Base-by-base conservation (phyloP, 2,113 vertebrate species). In the Chaetops frenatus region DNA sequence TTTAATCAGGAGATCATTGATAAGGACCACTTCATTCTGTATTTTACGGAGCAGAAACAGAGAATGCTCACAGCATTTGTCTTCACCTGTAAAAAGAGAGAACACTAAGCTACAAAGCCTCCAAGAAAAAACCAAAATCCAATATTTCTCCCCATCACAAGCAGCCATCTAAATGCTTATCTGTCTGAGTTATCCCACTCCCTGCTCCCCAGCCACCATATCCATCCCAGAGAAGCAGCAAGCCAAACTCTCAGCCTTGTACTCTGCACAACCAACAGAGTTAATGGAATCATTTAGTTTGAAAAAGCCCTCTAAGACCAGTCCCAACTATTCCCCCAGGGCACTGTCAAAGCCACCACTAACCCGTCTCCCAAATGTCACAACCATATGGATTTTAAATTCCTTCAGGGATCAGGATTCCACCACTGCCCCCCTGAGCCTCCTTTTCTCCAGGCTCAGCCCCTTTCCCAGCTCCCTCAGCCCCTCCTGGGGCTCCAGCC, bases 1-100 rank as follows among this genome's bases (percentile, higher is more conserved):
- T 73, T 96, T 38, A 79, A 96, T 84, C 35, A 98, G 90, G 53
- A 98, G 88, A 6, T 86, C 77, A 29, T 95, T 87, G 65, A 98
- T 11, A 17, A 50, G 10, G 53, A 85, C 3, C 28, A 97, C 35
- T 28, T 98, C 96, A 8, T 94, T 44, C 19, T 61, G 47, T 64
- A 97, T 95, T 94, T 98, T 97, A 60, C 1, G 20, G 23, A 98
- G 76, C 12, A 83, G 3, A 22, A 11, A 38, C 38, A 38, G 38
- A 38, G 38, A 38, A 38, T 40, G 36, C 42, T 62, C 96, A 86
- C 85, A 8, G 40, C 24, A 45, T 47, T 95, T 71, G 1, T 97
- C 93, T 35, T 97, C 44, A 25, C 77, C 98, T 98, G 67, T 40
- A 33, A 81, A 81, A 66, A 88, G 18, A 83, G n/a, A 33, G 4